These are phyloP conservation scores for Solenodon paradoxus DNA, from an alignment of 2,113 vertebrate species.

Conservation along the genomic window DNA sequence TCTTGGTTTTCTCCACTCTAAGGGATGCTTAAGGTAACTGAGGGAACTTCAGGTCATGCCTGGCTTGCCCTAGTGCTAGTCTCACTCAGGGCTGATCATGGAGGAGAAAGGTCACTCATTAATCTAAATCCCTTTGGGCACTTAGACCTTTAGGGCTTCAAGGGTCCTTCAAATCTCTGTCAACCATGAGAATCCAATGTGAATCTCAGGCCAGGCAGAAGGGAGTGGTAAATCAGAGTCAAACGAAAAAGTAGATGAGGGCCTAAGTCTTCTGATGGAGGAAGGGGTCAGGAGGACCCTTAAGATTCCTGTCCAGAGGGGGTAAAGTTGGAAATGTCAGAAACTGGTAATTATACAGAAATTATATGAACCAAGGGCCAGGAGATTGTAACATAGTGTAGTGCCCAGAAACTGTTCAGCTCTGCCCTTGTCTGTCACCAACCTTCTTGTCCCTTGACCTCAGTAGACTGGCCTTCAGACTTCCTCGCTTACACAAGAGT, in stretches of 20 bases:
- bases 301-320: not conserved
- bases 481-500: constrained; percentile 85
- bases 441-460: constrained; percentile 84
- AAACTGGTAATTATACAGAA: not conserved
- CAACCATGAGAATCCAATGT: not conserved
- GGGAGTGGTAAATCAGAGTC: not conserved
- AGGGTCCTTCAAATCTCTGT: not conserved
- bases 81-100: not conserved
- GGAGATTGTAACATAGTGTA: not conserved
- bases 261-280: not conserved
- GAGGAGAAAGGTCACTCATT: not conserved
- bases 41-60: too few species aligned
- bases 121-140: not conserved
- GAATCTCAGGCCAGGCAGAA: not conserved
- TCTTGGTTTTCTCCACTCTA: not conserved
- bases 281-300: not conserved
- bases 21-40: not conserved
- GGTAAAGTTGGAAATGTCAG: not conserved
- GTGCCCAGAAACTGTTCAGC: not conserved
- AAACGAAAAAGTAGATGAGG: not conserved
- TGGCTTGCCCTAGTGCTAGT: too few species aligned
- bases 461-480: constrained; percentile 83
- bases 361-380: not conserved
- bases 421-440: constrained; percentile 8
- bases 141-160: not conserved